Evolutionary conservation across 2,888 invertebrate genomes (phyloP).

Genomic region (Tipula vernalis): DNA sequence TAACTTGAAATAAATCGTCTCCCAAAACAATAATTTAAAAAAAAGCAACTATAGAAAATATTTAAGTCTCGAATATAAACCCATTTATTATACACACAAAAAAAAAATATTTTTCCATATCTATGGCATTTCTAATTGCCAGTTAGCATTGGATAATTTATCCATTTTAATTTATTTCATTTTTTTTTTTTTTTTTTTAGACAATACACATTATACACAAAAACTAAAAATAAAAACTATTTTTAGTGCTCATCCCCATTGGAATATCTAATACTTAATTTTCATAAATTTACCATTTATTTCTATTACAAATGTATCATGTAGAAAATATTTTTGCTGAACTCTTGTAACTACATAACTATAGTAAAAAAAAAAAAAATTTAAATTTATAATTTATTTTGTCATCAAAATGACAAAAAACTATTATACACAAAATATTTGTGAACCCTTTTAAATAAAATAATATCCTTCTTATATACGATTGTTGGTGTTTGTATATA

Average conservation of each 20-base stretch:
- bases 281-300: constrained; percentile 4
- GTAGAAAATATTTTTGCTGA: neutral
- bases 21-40: neutral
- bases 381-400: neutral
- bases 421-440: neutral
- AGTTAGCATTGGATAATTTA: neutral
- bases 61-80: neutral
- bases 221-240: neutral
- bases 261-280: neutral
- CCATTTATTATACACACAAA: neutral
- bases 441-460: neutral
- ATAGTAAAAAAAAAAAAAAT: neutral
- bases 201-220: neutral
- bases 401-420: constrained; percentile 4
- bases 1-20: neutral
- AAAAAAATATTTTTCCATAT: neutral
- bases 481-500: neutral
- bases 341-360: neutral
- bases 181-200: neutral
- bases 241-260: constrained; percentile 4
- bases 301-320: neutral
- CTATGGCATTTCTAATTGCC: constrained; percentile 4
- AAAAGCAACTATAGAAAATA: neutral
- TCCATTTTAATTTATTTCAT: neutral
- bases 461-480: neutral